Evolutionary conservation across 2,113 vertebrate species (phyloP).

Genomic region (Nesoenas mayeri): DNA sequence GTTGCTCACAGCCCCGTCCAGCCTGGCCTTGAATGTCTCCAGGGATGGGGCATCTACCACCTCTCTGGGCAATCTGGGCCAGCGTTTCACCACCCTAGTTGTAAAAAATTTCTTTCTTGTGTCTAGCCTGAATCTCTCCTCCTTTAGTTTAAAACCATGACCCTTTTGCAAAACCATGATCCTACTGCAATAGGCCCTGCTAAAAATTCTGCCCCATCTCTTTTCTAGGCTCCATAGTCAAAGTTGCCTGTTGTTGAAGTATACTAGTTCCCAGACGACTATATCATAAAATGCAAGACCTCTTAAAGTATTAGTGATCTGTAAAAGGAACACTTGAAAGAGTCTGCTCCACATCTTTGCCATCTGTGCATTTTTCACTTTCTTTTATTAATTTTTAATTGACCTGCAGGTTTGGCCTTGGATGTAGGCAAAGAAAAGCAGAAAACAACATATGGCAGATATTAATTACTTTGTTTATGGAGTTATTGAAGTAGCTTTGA

Average conservation of each 20-base stretch:
- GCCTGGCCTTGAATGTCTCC: no score
- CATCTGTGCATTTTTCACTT: slow-evolving; percentile 16
- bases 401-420: slow-evolving; percentile 1
- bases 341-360: background rate
- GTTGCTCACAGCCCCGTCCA: no score
- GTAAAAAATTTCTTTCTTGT: no score
- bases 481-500: background rate
- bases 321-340: background rate
- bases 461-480: slow-evolving; percentile 11
- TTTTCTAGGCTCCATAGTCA: background rate
- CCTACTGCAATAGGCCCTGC: no score
- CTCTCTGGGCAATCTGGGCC: no score
- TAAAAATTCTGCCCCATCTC: no score
- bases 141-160: no score
- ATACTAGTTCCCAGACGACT: background rate
- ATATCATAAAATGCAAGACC: background rate
- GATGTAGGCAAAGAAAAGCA: background rate
- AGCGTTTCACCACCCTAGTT: no score
- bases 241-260: background rate
- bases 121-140: no score
- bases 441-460: slow-evolving; percentile 30
- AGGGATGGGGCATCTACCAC: no score
- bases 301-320: background rate
- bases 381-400: slow-evolving; percentile 48
- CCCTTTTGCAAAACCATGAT: no score